Conservation (phyloP, 1,140 invertebrate genomes). For the Drosophila tsacasi region DNA sequence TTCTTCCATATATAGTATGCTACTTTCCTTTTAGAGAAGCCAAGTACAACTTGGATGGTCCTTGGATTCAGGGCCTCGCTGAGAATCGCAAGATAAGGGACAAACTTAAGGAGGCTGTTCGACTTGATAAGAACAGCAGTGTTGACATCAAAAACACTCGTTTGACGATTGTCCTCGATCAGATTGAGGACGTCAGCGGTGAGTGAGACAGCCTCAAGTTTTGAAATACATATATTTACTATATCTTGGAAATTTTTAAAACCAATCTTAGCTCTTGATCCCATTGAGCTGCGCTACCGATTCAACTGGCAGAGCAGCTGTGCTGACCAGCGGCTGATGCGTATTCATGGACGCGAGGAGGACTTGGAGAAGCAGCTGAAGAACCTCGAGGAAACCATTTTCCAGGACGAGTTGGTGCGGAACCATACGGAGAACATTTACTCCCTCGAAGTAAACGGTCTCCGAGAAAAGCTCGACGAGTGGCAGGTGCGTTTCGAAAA, state of each 20-base stretch:
- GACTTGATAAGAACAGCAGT: background rate
- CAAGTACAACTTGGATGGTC: conserved; percentile 18
- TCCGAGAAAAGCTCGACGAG: background rate
- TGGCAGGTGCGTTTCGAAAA: conserved; percentile 39
- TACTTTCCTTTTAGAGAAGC: conserved; percentile 11
- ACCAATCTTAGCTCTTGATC: conserved; percentile 20
- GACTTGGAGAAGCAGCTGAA: conserved; percentile 6
- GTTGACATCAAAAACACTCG: background rate
- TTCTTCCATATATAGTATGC: rapidly evolving
- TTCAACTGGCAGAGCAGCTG: conserved; percentile 47
- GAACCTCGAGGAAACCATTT: background rate
- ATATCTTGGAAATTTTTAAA: background rate
- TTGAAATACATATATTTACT: too few species aligned
- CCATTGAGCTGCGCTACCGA: conserved; percentile 54
- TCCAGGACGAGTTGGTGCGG: background rate
- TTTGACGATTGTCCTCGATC: background rate
- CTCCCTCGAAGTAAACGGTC: conserved; percentile 16
- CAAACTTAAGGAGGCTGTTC: background rate
- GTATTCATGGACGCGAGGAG: conserved; percentile 19
- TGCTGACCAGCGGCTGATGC: conserved; percentile 34
- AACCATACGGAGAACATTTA: conserved; percentile 10
- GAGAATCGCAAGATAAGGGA: background rate
- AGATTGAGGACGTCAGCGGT: conserved; percentile 15
- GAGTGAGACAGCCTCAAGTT: background rate
- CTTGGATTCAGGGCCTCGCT: conserved; percentile 27